Base-by-base conservation (phyloP, 1,140 invertebrate species). In the Listronotus oregonensis region DNA sequence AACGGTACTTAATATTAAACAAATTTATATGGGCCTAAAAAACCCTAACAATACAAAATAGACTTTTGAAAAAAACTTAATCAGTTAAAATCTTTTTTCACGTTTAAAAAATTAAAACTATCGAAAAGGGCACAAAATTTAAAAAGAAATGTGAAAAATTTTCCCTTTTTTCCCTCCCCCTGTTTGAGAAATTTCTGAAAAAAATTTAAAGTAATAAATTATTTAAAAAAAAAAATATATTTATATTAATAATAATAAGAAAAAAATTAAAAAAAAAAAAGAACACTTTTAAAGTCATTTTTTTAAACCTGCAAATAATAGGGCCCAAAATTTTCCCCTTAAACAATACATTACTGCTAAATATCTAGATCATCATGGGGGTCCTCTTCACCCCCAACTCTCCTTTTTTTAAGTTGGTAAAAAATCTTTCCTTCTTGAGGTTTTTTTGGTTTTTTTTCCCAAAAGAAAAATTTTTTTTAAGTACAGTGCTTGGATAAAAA, bases 311-410 rank as follows among this genome's bases (percentile, higher is more conserved):
- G 7, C 7, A 40, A 40, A 12, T 40, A 40, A 12, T 12, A 44
- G 5, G 12, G 12, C 6, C 4, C 4, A 6, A 44, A 14, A 5
- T n/a, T 6, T 6, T n/a, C n/a, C n/a, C 5, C 4, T 6, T 44
- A 14, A 6, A 17, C 15, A 6, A 44, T 12, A 44, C 4, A 44
- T 44, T 44, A 27, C 18, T n/a, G 44, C 44, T 77, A 85, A 71
- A 86, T 83, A 79, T 85, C 82, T 57, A 86, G 76, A 72, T 86
- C 85, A 75, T 86, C 84, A 81, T 86, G 84, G 10, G 85, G 85
- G 74, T 86, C 85, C 77, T 86, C 85, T 73, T 85, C 85, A 75
- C 85, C 85, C 84, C 84, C 85, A 70, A 85, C 85, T 76, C 85
- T 84, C 6, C 80, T 78, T 54, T 80, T 81, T 78, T 85, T 84